phyloP scores from a whole-genome alignment of 2,888 invertebrate species.

The Rhagium mordax region DNA sequence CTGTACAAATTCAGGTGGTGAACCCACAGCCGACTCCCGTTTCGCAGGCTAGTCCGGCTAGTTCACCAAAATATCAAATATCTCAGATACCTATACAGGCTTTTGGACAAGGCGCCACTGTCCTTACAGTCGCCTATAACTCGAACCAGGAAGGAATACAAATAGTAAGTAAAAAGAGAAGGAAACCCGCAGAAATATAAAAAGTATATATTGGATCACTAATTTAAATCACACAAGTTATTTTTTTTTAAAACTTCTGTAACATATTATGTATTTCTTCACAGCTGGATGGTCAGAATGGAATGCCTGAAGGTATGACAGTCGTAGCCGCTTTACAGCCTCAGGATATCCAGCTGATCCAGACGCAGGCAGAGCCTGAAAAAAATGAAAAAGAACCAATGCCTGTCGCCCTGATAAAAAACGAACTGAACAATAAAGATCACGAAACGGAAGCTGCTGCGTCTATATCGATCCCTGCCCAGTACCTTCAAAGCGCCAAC shows the following conservation, averaged over 20 bases:
- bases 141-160: conserved; percentile 74
- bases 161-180: conserved; percentile 73
- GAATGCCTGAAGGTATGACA: conserved; percentile 77
- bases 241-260: no score
- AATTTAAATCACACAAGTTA: no score
- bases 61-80: conserved; percentile 83
- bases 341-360: conserved; percentile 79
- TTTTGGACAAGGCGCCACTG: conserved; percentile 81
- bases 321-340: conserved; percentile 79
- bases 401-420: conserved; percentile 72
- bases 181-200: no score
- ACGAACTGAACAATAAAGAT: conserved; percentile 57
- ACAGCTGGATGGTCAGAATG: conserved; percentile 69
- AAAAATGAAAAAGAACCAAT: conserved; percentile 67
- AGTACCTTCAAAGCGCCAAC: conserved; percentile 72
- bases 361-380: conserved; percentile 64
- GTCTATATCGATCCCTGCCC: conserved; percentile 71
- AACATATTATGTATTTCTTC: no score
- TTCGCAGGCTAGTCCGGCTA: conserved; percentile 67
- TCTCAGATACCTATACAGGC: conserved; percentile 83
- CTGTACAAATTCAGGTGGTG: conserved; percentile 81
- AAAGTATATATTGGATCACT: no score
- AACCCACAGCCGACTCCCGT: conserved; percentile 65
- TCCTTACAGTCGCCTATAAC: conserved; percentile 83
- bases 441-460: conserved; percentile 52